Base-by-base conservation (phyloP, 2,888 invertebrate species). In the Parnassius glacialis region DNA sequence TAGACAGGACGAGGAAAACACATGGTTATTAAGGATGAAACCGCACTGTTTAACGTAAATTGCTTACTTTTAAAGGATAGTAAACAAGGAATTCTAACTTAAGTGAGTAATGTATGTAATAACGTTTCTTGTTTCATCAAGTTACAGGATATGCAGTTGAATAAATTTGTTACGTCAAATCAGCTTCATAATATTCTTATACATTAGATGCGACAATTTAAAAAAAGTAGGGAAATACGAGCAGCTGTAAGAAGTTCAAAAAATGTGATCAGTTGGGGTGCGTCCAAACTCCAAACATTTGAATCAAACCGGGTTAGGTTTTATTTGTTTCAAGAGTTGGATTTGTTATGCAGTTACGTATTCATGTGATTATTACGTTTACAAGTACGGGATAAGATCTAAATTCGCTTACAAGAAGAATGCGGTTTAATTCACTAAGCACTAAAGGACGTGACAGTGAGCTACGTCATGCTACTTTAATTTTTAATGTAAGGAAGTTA, bases 1-100 rank as follows among this genome's bases (percentile, higher is more conserved):
- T 83, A 78, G 72, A 64, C 65, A 75, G 73, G 79, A 78, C 76
- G 73, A 72, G 72, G 71, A 72, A 75, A 74, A 72, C 69, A 64
- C 67, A 67, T 61, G 65, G 61, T 68, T 63, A 53, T 64, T 52
- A 64, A 61, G 66, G 65, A 68, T 43, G 34, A 59, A 52, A 69
- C 73, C 68, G 68, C 50, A 13, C 41, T 61, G 65, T 71, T 68
- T 42, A 48, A 45, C 13, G 57, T 81, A 76, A 81, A 81, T 75
- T 65, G 79, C 71, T 42, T 53, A 42, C 59, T 70, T 69, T 56
- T 43, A 50, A 55, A 25, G 41, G 52, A 52, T n/a, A 62, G 42
- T 43, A 42, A 16, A 25, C 20, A 47, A 3, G 16, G 10, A 16
- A 51, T 53, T 45, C 59, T 54, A 54, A 61, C 53, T n/a, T 3